A percentile compares a stretch with the other conserved stretches of the same genome.
These are phyloP conservation scores for Ostrea denselamellosa DNA, from an alignment of 1,140 invertebrate species.

Conservation along the genomic window DNA sequence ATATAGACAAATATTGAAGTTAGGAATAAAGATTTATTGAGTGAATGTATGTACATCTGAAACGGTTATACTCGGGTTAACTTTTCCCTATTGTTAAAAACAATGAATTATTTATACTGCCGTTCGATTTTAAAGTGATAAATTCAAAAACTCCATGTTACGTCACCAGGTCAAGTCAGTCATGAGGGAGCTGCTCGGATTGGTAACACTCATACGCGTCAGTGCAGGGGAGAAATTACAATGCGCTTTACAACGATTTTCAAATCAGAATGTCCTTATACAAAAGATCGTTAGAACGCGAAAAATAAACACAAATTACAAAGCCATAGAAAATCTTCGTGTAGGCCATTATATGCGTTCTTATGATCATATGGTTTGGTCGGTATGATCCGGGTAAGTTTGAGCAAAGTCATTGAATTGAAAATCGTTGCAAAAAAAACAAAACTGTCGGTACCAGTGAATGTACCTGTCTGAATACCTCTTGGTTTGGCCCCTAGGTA, in stretches of 20 bases:
- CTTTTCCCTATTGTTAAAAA: not conserved
- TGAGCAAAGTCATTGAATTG: not conserved
- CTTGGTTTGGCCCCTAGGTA: constrained; percentile 97
- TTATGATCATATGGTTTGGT: not conserved
- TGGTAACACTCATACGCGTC: not conserved
- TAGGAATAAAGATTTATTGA: constrained; percentile 32
- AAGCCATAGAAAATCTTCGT: not conserved
- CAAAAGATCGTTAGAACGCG: not conserved
- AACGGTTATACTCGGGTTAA: not conserved
- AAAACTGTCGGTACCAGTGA: not conserved
- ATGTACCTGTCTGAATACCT: constrained; percentile 70
- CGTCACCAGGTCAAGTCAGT: not conserved
- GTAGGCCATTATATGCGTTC: not conserved
- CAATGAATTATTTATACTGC: constrained; percentile 18
- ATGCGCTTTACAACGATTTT: not conserved
- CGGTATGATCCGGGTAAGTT: not conserved
- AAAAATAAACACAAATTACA: no score
- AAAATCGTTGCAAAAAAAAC: not conserved
- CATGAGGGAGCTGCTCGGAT: not conserved
- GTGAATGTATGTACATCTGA: not conserved
- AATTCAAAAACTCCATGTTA: constrained; percentile 13
- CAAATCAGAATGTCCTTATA: not conserved
- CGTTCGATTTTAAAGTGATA: constrained; percentile 6
- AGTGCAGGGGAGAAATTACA: not conserved
- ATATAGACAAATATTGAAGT: constrained; percentile 1